Evolutionary conservation across 2,888 invertebrate species (phyloP).

Genomic region (Cheilosia grossa): DNA sequence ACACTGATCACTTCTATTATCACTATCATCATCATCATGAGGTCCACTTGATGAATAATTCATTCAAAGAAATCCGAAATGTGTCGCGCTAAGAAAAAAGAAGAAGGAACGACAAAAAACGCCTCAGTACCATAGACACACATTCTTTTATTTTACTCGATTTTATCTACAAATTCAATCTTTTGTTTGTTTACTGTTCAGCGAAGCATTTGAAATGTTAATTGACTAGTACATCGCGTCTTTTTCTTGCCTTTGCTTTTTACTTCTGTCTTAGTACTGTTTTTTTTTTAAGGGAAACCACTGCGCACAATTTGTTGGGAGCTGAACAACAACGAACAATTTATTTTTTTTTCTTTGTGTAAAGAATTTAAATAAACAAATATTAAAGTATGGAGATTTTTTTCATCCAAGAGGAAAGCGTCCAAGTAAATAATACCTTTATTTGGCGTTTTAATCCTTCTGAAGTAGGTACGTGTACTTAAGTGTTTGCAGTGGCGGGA

Average conservation of each 20-base stretch:
- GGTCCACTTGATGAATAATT: slow-evolving; percentile 54
- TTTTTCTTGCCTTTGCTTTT: slow-evolving; percentile 30
- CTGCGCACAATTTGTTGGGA: not conserved
- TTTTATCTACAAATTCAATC: slow-evolving; percentile 46
- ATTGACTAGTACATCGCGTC: slow-evolving; percentile 48
- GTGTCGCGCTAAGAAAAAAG: not conserved
- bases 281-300: slow-evolving; percentile 1
- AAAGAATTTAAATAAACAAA: slow-evolving; percentile 42
- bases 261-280: slow-evolving; percentile 2
- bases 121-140: slow-evolving; percentile 1
- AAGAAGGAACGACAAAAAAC: not conserved
- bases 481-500: slow-evolving; percentile 12
- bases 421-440: slow-evolving; percentile 26
- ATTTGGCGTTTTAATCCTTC: slow-evolving; percentile 20
- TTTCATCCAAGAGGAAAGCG: slow-evolving; percentile 13
- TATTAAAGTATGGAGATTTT: slow-evolving; percentile 19
- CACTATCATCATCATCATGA: slow-evolving; percentile 15
- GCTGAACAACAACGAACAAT: slow-evolving; percentile 1
- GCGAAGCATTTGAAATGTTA: slow-evolving; percentile 58
- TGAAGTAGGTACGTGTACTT: slow-evolving; percentile 18
- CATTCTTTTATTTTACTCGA: slow-evolving; percentile 33
- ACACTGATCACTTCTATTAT: slow-evolving; percentile 16
- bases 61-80: slow-evolving; percentile 37
- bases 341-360: not conserved
- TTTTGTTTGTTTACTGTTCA: slow-evolving; percentile 58